Evolutionary conservation across 37 sponge, comb jelly and placozoan genomes (phyloP).

Genomic region (Aphrocallistes beatrix): DNA sequence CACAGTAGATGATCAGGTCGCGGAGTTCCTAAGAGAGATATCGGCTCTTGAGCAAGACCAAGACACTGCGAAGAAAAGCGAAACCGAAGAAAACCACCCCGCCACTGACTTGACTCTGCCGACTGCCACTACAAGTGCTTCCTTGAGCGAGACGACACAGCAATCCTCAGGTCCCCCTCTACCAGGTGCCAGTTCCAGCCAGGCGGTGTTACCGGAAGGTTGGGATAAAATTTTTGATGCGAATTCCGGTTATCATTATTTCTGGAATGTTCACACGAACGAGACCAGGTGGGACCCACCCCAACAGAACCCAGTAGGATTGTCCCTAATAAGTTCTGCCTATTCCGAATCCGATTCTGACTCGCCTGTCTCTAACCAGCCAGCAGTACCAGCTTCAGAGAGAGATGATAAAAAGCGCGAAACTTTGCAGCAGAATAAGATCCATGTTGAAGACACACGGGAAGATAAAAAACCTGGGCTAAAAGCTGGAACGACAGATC

Average conservation of each 20-base stretch:
- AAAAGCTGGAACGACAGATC: too few species aligned
- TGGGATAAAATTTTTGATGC: not conserved
- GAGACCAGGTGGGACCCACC: not conserved
- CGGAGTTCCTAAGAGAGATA: conserved; percentile 7
- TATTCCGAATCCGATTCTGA: not conserved
- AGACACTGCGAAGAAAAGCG: not conserved
- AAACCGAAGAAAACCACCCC: too few species aligned
- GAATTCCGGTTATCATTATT: not conserved
- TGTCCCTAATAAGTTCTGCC: not conserved
- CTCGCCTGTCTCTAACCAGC: not conserved
- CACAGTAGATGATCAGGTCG: not conserved
- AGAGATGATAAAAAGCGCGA: not conserved
- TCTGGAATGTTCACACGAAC: not conserved
- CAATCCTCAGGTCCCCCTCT: too few species aligned
- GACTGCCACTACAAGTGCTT: not conserved
- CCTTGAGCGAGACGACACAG: too few species aligned
- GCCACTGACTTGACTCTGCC: too few species aligned
- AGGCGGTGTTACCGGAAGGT: not conserved
- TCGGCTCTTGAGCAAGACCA: not conserved
- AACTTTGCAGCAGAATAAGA: too few species aligned
- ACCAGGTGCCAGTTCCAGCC: not conserved
- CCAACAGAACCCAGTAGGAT: not conserved
- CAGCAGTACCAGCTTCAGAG: not conserved
- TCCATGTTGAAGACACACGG: too few species aligned
- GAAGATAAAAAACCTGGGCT: too few species aligned